Percentiles rank a stretch among this genome's conserved stretches.
phyloP scores from a whole-genome alignment of 2,888 invertebrate genomes.

The Apotomis capreana region DNA sequence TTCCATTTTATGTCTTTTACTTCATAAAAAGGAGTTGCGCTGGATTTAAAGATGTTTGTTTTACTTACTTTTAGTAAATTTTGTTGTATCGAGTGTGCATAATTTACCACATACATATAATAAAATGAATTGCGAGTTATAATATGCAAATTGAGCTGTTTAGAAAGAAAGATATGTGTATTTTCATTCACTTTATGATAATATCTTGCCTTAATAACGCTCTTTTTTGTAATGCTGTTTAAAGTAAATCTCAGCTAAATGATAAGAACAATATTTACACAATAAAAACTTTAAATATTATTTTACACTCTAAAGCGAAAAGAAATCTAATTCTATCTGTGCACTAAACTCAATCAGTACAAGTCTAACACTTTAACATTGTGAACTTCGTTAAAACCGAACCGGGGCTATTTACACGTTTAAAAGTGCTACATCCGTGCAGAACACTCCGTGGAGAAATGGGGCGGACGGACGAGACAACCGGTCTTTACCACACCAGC shows the following conservation, averaged over 20 bases:
- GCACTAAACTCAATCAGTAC: constrained; percentile 11
- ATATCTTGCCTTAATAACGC: too few species aligned
- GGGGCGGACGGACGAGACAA: not conserved
- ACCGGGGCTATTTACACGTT: constrained; percentile 11
- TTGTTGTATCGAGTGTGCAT: too few species aligned
- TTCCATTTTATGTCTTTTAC: not conserved
- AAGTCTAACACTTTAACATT: constrained; percentile 13
- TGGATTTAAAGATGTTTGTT: not conserved
- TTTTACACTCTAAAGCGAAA: not conserved
- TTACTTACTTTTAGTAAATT: not conserved
- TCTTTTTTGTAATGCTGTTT: too few species aligned
- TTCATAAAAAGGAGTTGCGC: not conserved
- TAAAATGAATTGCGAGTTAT: too few species aligned
- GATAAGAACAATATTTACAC: too few species aligned
- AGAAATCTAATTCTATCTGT: not conserved
- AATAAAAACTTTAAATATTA: too few species aligned
- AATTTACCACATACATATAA: too few species aligned
- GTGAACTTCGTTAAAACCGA: constrained; percentile 8
- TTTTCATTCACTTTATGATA: too few species aligned
- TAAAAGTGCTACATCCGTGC: constrained; percentile 10
- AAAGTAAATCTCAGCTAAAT: too few species aligned
- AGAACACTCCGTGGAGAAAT: not conserved
- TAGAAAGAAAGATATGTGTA: too few species aligned
- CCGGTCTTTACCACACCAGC: not conserved
- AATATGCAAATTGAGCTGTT: too few species aligned